Conservation (phyloP, 2,113 vertebrate species). For the Anser brachyrhynchus region DNA sequence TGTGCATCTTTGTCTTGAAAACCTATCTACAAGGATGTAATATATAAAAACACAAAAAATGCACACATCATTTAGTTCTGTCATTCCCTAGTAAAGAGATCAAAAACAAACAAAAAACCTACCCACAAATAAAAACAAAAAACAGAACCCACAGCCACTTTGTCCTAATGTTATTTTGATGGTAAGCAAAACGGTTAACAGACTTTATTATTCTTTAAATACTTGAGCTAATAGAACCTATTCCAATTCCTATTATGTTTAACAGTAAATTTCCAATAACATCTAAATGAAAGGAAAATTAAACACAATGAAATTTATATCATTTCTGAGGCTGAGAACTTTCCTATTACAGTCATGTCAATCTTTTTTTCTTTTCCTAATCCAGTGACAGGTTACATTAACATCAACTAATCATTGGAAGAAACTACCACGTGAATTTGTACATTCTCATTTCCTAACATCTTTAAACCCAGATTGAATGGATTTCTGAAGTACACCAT, state of each 20-base stretch:
- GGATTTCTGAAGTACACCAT: neutral
- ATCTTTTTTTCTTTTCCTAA: neutral
- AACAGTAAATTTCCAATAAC: neutral
- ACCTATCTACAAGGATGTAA: neutral
- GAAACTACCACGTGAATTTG: neutral
- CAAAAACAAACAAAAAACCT: neutral
- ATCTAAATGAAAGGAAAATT: neutral
- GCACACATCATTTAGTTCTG: neutral
- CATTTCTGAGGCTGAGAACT: neutral
- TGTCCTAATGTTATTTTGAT: neutral
- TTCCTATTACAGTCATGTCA: neutral
- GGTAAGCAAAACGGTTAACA: neutral
- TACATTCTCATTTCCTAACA: neutral
- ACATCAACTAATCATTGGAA: neutral
- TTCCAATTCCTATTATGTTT: neutral
- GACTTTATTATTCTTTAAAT: neutral
- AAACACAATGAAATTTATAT: neutral
- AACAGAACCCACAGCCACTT: neutral
- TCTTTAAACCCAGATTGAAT: neutral
- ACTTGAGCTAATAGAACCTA: neutral
- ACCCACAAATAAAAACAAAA: neutral
- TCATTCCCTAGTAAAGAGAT: neutral
- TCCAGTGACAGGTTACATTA: neutral
- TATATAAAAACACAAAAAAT: fast-evolving
- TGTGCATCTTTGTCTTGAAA: neutral